Percentiles rank a stretch among this genome's conserved stretches.
Evolutionary conservation across 2,113 vertebrate species (phyloP).

Genomic region (Malaclemys terrapin): DNA sequence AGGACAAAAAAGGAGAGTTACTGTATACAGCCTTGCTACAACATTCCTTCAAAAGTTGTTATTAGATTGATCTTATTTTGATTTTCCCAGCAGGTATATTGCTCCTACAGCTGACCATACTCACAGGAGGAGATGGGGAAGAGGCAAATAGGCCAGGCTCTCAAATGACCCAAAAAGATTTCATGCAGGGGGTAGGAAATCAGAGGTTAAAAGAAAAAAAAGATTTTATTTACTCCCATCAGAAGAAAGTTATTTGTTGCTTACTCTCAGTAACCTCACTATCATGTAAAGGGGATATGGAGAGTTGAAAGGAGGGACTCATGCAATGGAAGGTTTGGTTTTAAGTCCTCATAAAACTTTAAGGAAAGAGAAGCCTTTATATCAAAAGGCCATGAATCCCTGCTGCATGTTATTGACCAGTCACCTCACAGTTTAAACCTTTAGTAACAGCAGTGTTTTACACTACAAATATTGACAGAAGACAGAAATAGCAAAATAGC

Average conservation of each 20-base stretch:
- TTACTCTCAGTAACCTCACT: neutral
- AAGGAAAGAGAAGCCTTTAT: neutral
- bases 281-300: neutral
- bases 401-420: neutral
- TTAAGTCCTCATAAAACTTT: neutral
- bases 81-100: neutral
- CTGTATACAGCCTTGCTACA: neutral
- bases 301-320: constrained; percentile 14
- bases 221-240: neutral
- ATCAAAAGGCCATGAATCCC: neutral
- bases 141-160: neutral
- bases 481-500: neutral
- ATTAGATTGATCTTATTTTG: neutral
- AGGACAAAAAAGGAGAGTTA: neutral
- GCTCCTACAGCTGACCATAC: neutral
- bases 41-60: neutral
- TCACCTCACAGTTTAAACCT: neutral
- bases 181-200: neutral
- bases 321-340: neutral
- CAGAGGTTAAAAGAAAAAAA: neutral
- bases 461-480: neutral
- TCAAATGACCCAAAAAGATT: neutral
- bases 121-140: neutral
- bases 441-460: neutral
- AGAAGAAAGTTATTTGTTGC: neutral